phyloP scores from a whole-genome alignment of 2,888 invertebrate species.

The Tetranychus truncatus region DNA sequence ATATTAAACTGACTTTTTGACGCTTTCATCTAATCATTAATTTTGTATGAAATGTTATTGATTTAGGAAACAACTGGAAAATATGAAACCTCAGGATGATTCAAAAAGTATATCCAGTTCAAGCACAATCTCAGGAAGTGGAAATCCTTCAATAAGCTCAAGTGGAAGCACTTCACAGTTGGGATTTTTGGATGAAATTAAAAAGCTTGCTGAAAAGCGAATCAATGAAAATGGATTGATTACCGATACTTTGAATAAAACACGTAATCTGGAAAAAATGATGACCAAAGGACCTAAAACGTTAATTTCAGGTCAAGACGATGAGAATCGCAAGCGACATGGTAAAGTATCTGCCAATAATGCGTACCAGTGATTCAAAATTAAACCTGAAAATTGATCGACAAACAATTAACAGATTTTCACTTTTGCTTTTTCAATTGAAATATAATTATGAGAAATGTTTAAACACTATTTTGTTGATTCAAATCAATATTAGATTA shows the following conservation, averaged over 20 bases:
- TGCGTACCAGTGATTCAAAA: neutral
- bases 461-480: neutral
- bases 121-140: conserved; percentile 5
- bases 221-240: conserved; percentile 2
- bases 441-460: neutral
- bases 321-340: conserved; percentile 14
- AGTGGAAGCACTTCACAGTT: neutral
- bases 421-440: neutral
- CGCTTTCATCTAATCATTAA: neutral
- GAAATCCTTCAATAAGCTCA: neutral
- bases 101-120: conserved; percentile 8
- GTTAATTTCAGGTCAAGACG: neutral
- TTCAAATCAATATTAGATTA: too few relatives aligned
- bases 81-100: conserved; percentile 8
- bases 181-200: conserved; percentile 14
- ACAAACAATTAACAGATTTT: neutral
- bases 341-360: conserved; percentile 7
- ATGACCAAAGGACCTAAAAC: neutral
- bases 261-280: conserved; percentile 6
- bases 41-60: neutral
- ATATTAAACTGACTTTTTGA: too few relatives aligned
- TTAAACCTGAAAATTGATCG: too few relatives aligned
- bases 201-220: conserved; percentile 13
- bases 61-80: conserved; percentile 15
- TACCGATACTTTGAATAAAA: conserved; percentile 14